Conservation (phyloP, 1,140 invertebrate species). For the Sitobion miscanthi region DNA sequence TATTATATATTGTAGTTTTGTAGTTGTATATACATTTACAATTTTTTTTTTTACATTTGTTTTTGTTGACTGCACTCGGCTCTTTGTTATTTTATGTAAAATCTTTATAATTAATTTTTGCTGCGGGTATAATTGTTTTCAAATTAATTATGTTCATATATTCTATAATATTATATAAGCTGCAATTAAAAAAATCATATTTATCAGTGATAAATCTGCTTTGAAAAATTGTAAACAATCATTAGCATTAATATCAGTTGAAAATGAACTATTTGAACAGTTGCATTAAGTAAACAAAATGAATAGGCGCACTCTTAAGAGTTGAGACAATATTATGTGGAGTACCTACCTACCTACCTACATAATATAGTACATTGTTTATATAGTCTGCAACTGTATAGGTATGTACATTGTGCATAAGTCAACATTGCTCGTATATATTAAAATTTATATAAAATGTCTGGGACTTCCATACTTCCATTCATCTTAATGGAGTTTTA, state of each 20-base stretch:
- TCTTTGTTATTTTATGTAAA: not conserved
- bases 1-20: too few species aligned
- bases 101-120: not conserved
- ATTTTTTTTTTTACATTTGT: too few species aligned
- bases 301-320: conserved; percentile 31
- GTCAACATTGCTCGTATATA: not conserved
- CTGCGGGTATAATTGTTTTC: not conserved
- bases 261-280: not conserved
- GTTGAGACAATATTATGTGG: conserved; percentile 25
- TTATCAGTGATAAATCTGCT: not conserved
- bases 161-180: not conserved
- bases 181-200: not conserved
- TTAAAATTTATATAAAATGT: not conserved
- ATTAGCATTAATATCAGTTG: not conserved
- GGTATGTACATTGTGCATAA: not conserved
- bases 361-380: not conserved
- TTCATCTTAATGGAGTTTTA: conserved; percentile 18
- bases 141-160: conserved; percentile 7
- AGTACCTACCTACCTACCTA: too few species aligned
- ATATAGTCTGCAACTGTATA: not conserved
- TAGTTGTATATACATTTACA: too few species aligned
- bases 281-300: conserved; percentile 17
- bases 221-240: conserved; percentile 8
- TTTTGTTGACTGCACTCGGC: too few species aligned
- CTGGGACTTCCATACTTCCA: conserved; percentile 29